phyloP scores from a whole-genome alignment of 2,113 vertebrate species.

The Manacus vitellinus region DNA sequence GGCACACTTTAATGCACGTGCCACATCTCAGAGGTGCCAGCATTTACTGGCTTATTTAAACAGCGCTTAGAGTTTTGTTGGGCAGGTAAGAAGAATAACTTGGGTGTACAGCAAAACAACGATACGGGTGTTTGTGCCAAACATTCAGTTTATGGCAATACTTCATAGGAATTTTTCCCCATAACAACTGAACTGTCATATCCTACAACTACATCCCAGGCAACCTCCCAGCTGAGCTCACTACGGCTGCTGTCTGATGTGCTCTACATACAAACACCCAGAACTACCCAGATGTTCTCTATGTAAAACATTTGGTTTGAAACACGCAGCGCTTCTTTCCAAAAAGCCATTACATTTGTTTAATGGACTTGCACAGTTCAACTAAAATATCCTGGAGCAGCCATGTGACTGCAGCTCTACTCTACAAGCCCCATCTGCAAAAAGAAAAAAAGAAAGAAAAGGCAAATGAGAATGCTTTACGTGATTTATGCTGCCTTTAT shows the following conservation, averaged over 20 bases:
- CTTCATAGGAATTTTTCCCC: conserved; percentile 73
- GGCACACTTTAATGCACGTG: neutral
- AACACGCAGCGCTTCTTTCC: conserved; percentile 67
- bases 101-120: conserved; percentile 44
- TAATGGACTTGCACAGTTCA: conserved; percentile 77
- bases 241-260: conserved; percentile 75
- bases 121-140: conserved; percentile 47
- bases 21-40: conserved; percentile 9
- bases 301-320: conserved; percentile 80
- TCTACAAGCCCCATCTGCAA: conserved; percentile 73
- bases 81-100: conserved; percentile 62
- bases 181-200: conserved; percentile 72
- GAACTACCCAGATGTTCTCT: conserved; percentile 80
- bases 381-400: conserved; percentile 79
- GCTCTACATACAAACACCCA: conserved; percentile 71
- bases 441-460: conserved; percentile 51
- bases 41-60: conserved; percentile 9
- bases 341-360: conserved; percentile 78
- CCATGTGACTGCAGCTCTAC: conserved; percentile 75
- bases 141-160: conserved; percentile 64
- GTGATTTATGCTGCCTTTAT: conserved; percentile 73
- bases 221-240: conserved; percentile 72
- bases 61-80: neutral
- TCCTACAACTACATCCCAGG: conserved; percentile 75
- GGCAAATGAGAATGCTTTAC: conserved; percentile 70